phyloP scores from a whole-genome alignment of 2,113 vertebrate genomes.

The Taurulus bubalis region DNA sequence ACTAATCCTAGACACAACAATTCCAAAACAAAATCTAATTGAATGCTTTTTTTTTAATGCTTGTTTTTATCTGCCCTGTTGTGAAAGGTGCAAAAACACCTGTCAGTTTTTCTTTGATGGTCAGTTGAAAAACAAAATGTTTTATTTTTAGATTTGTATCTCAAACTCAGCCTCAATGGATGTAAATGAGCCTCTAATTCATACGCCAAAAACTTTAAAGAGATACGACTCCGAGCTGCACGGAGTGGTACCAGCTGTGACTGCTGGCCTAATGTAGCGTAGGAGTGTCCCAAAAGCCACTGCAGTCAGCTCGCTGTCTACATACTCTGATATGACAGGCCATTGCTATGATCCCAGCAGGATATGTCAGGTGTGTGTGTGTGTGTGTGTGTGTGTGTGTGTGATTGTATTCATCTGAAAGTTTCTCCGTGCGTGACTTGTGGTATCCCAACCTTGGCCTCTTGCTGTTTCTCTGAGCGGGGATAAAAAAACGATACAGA shows the following conservation, averaged over 20 bases:
- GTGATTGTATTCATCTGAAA: conserved; percentile 37
- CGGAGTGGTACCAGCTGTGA: conserved; percentile 34
- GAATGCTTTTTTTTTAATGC: not conserved
- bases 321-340: conserved; percentile 39
- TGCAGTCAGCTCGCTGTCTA: conserved; percentile 56
- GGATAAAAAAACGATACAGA: conserved; percentile 61
- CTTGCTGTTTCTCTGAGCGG: conserved; percentile 58
- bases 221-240: not conserved
- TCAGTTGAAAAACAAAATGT: not conserved
- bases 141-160: not conserved
- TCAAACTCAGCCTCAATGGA: not conserved
- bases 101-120: not conserved
- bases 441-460: conserved; percentile 64
- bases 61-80: not conserved
- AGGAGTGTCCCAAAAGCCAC: conserved; percentile 54
- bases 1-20: not conserved
- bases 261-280: conserved; percentile 47
- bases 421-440: conserved; percentile 45
- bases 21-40: not conserved
- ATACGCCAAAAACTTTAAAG: not conserved
- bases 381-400: conserved; percentile 12
- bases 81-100: not conserved
- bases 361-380: conserved; percentile 38
- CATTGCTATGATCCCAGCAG: conserved; percentile 57
- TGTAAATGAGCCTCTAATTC: not conserved